Base-by-base conservation (phyloP, 2,113 vertebrate genomes). In the Menura novaehollandiae region DNA sequence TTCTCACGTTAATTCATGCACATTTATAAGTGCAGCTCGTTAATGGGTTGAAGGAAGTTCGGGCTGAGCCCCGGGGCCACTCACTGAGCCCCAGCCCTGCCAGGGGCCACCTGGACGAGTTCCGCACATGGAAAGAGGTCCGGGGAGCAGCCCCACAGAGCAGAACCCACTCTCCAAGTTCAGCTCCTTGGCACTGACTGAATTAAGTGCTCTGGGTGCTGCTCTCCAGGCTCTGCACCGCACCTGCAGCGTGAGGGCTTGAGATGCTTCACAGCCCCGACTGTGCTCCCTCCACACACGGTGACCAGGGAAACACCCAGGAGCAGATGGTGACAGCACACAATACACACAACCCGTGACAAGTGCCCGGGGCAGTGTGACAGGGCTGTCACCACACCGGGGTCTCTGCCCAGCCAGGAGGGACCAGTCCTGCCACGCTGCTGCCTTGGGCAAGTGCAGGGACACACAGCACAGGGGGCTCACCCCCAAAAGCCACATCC, bases 301-400 rank as follows among this genome's bases (percentile, higher is more conserved):
- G 0, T 27, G 30, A 41, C 26, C 69, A 16, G 24, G 1, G 46
- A 39, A 43, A 44, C 15, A 4, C 35, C 52, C 23, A 10, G 51
- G 6, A 43, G 28, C 6, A 1, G 16, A 9, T 0, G 2, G 19
- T 10, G 27, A 79, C 13, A 7, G 15, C 84, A 46, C 55, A 63
- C 52, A 63, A 39, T 7, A 35, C 64, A 39, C 1, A 10, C 52
- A 28, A 7, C 10, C 2, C 3, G 58, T 16, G 76, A 26, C 0
- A 1, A 47, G 41, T 62, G 80, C 32, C 30, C 1, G 0, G 32
- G 37, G 51, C 49, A 33, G 37, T 0, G 11, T 1, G 6, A 37
- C 78, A 24, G 2, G 2, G 68, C 37, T 8, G 3, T 5, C 56
- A 20, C 39, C 15, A 15, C 4, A 0, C 27, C 2, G 0, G 37